Conservation (phyloP, 2,113 vertebrate species). For the Tichodroma muraria region DNA sequence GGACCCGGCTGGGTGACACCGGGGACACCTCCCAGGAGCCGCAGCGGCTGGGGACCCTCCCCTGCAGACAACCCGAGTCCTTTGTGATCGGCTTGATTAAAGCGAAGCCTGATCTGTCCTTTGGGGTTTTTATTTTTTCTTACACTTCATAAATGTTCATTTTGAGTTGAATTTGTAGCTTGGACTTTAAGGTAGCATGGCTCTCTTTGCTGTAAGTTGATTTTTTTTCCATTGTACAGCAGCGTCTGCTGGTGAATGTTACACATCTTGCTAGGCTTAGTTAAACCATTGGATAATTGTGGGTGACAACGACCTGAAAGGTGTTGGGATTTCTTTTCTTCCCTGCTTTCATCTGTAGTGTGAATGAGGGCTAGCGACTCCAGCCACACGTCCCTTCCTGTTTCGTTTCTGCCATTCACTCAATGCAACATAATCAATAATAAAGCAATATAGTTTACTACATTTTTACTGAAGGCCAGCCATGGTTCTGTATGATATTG, state of each 20-base stretch:
- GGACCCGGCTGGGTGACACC: too few relatives aligned
- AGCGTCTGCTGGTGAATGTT: constrained; percentile 88
- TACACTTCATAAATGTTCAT: constrained; percentile 68
- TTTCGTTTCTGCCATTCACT: constrained; percentile 70
- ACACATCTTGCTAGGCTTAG: constrained; percentile 90
- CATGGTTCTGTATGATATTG: constrained; percentile 79
- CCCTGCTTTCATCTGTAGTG: constrained; percentile 66
- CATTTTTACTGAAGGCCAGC: constrained; percentile 78
- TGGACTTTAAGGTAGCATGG: constrained; percentile 99
- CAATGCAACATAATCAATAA: constrained; percentile 71
- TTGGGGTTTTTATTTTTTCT: constrained; percentile 32
- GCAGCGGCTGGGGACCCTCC: neutral
- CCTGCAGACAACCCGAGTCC: neutral
- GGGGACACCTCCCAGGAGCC: neutral
- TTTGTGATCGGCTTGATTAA: constrained; percentile 59
- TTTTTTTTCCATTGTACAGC: constrained; percentile 81
- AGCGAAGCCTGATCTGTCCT: constrained; percentile 64
- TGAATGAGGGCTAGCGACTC: constrained; percentile 74
- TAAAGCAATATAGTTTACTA: constrained; percentile 83
- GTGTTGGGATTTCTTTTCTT: constrained; percentile 73
- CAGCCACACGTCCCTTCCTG: constrained; percentile 67
- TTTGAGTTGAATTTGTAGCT: constrained; percentile 85
- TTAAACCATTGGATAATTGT: constrained; percentile 82
- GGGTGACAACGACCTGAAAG: constrained; percentile 92
- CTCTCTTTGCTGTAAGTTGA: constrained; percentile 82